Conservation (phyloP, 2,797 vertebrate species). For the Takifugu rubripes region DNA sequence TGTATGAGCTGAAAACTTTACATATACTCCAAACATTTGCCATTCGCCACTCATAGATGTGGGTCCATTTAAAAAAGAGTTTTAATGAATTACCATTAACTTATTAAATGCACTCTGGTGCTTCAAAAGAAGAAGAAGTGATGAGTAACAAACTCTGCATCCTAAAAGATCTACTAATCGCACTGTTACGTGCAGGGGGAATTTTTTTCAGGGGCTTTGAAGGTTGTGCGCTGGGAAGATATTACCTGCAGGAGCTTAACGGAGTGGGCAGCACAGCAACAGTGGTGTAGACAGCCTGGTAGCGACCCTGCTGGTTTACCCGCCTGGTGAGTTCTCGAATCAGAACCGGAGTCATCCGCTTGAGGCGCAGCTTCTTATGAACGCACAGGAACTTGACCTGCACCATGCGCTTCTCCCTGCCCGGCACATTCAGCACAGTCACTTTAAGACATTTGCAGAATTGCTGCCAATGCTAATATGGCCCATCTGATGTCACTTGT, state of each 20-base stretch:
- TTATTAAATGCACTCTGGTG: too few relatives aligned
- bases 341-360: constrained; percentile 92
- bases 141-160: too few relatives aligned
- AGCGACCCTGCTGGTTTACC: constrained; percentile 85
- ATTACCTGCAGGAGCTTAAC: constrained; percentile 87
- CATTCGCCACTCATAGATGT: too few relatives aligned
- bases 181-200: too few relatives aligned
- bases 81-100: too few relatives aligned
- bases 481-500: constrained; percentile 10
- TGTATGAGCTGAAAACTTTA: background rate
- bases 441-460: constrained; percentile 14
- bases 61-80: too few relatives aligned
- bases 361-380: constrained; percentile 93
- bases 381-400: constrained; percentile 95
- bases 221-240: background rate
- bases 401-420: constrained; percentile 88
- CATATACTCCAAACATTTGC: background rate
- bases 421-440: constrained; percentile 11
- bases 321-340: constrained; percentile 90
- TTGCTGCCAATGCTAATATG: constrained; percentile 10
- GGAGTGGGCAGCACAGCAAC: constrained; percentile 87
- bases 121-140: too few relatives aligned
- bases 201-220: background rate
- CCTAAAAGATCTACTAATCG: too few relatives aligned
- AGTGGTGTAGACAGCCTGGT: constrained; percentile 88